Evolutionary conservation across 2,113 vertebrate genomes (phyloP).

Genomic region (Furnarius figulus): DNA sequence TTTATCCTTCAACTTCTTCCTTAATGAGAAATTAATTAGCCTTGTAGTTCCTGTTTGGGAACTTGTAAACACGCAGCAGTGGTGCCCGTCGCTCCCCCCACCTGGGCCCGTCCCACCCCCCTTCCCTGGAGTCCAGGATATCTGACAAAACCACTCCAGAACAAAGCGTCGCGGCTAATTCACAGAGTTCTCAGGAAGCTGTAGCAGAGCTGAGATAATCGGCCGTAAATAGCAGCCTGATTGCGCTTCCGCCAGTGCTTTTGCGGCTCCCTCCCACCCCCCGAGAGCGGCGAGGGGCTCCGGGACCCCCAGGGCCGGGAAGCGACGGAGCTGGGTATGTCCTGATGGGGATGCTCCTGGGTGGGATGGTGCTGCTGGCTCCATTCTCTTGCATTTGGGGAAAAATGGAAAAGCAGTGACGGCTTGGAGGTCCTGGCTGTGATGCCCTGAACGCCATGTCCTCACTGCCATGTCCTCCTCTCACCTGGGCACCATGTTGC

Average conservation of each 20-base stretch:
- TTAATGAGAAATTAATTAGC: conserved; percentile 63
- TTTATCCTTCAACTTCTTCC: conserved; percentile 50
- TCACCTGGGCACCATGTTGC: accelerated
- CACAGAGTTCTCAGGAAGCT: conserved; percentile 50
- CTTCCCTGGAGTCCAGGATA: neutral
- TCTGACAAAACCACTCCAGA: conserved; percentile 26
- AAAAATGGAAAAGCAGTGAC: neutral
- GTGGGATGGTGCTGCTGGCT: neutral
- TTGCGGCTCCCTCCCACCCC: neutral
- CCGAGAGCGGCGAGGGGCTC: accelerated
- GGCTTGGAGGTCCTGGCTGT: neutral
- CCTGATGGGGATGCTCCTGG: accelerated
- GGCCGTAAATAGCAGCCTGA: conserved; percentile 51
- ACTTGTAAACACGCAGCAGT: conserved; percentile 33
- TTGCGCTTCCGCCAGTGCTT: neutral
- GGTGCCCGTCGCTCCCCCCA: neutral
- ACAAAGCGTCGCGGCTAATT: conserved; percentile 17
- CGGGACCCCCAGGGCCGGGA: neutral
- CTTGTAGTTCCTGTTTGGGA: conserved; percentile 46
- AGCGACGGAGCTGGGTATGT: neutral
- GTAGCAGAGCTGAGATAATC: conserved; percentile 54
- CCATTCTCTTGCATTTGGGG: neutral
- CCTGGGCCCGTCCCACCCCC: neutral
- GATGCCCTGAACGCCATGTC: neutral
- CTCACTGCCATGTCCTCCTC: neutral